Percentiles rank a stretch among this genome's conserved stretches.
phyloP scores from a whole-genome alignment of 2,113 vertebrate genomes.

The Rallus limicola region DNA sequence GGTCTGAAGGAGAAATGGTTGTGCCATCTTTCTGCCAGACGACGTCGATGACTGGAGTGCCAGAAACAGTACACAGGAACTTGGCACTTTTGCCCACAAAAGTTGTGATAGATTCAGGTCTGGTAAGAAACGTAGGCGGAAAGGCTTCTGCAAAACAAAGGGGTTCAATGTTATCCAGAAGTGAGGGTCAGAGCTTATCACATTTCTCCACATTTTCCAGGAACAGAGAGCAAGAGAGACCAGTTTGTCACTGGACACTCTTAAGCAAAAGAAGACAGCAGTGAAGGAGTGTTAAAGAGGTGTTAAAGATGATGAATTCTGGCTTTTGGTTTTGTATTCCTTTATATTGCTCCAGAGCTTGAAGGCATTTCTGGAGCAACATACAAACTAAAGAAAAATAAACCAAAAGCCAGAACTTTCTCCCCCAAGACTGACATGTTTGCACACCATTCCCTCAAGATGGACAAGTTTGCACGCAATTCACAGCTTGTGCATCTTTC shows the following conservation, averaged over 20 bases:
- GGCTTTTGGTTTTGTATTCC: not conserved
- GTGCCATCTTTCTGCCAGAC: slow-evolving; percentile 94
- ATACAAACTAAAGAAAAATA: not conserved
- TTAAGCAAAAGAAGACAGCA: not conserved
- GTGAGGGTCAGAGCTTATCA: not conserved
- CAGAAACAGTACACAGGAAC: slow-evolving; percentile 90
- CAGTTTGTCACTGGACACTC: not conserved
- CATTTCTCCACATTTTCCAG: not conserved
- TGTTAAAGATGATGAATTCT: not conserved
- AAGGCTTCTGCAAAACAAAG: slow-evolving; percentile 94
- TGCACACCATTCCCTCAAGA: not conserved
- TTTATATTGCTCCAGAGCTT: not conserved
- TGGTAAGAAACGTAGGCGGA: slow-evolving; percentile 91
- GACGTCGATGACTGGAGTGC: slow-evolving; percentile 89
- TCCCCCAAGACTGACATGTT: not conserved
- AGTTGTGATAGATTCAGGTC: slow-evolving; percentile 91
- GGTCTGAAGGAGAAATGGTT: slow-evolving; percentile 81
- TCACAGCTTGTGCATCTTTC: not conserved
- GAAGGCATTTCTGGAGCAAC: not conserved
- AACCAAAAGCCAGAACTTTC: not conserved
- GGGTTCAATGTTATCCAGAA: slow-evolving; percentile 53
- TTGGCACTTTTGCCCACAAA: slow-evolving; percentile 91
- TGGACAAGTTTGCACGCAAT: not conserved
- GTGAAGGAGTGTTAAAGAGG: not conserved
- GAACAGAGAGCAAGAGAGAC: not conserved